A percentile compares a stretch with the other conserved stretches of the same genome.
Evolutionary conservation across 2,888 invertebrate genomes (phyloP).

Genomic region (Ectropis crepuscularia): DNA sequence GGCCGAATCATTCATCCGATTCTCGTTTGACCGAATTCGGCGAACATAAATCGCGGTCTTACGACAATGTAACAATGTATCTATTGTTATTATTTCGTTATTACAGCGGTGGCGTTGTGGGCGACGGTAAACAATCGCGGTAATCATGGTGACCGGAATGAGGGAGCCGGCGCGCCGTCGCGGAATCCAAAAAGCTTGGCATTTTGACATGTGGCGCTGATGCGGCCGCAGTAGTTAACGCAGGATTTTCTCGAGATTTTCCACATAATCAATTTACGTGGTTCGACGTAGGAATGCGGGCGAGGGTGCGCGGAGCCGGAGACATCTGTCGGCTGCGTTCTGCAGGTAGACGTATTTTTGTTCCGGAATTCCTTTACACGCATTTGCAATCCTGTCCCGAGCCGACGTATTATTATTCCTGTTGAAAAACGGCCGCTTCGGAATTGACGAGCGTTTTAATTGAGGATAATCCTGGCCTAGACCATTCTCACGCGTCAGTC

Average conservation of each 20-base stretch:
- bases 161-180: slow-evolving; percentile 53
- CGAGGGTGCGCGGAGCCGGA: slow-evolving; percentile 46
- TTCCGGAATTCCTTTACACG: slow-evolving; percentile 79
- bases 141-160: slow-evolving; percentile 61
- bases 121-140: slow-evolving; percentile 58
- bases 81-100: slow-evolving; percentile 39
- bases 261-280: slow-evolving; percentile 79
- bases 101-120: slow-evolving; percentile 12
- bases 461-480: slow-evolving; percentile 27
- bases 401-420: slow-evolving; percentile 40
- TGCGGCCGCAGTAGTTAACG: slow-evolving; percentile 64
- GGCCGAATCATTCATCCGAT: slow-evolving; percentile 62
- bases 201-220: slow-evolving; percentile 63
- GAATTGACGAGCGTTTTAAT: slow-evolving; percentile 32
- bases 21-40: slow-evolving; percentile 40
- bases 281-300: slow-evolving; percentile 63
- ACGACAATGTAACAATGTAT: slow-evolving; percentile 43
- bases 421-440: slow-evolving; percentile 45
- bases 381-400: slow-evolving; percentile 78
- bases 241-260: slow-evolving; percentile 79
- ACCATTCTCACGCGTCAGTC: slow-evolving; percentile 45
- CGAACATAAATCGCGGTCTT: slow-evolving; percentile 29
- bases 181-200: slow-evolving; percentile 68
- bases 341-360: slow-evolving; percentile 79
- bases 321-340: slow-evolving; percentile 62